Base-by-base conservation (phyloP, 2,113 vertebrate genomes). In the Condylura cristata region DNA sequence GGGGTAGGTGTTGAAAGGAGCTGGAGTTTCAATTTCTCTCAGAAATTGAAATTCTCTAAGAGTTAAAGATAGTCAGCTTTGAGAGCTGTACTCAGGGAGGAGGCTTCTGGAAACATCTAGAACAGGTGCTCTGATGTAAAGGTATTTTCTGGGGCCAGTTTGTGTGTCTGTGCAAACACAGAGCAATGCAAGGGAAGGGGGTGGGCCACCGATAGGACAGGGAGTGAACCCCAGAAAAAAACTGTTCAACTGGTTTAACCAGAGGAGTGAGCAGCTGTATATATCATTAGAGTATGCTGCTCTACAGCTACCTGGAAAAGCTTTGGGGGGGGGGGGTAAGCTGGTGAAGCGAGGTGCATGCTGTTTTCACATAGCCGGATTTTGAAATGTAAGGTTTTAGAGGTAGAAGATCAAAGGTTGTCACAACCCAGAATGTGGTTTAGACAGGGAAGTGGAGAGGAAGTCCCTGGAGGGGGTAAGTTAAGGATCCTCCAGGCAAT, bases 281-380 rank as follows among this genome's bases (percentile, higher is more conserved):
- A 11, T 22, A 60, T 14, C 24, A 13, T 1, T 32, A 37, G n/a
- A 9, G 22, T 16, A 20, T 4, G 0, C n/a, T 18, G 22, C n/a
- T n/a, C n/a, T n/a, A n/a, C n/a, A n/a, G 44, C 34, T 2, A 2
- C 1, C 4, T 1, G 17, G 28, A 63, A 58, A 41, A 53, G 8
- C 26, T 32, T 46, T 53, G 37, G 7, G 10, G 6, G 11, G 0
- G 0, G 37, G 17, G n/a, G 65, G 12, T 1, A 6, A 75, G 46
- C 58, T 1, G 1, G 22, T 10, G 22, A 30, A 32, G 3, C 1
- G 14, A 18, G 26, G 28, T 16, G 46, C 37, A 65, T 26, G 30
- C 37, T 71, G 28, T 17, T 30, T 75, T 26, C 41, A 84, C 65
- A 75, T 14, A 0, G 3, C 2, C 20, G 44, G 44, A 17, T 58